Conservation (phyloP, 2,888 invertebrate species). For the Agriotes lineatus region DNA sequence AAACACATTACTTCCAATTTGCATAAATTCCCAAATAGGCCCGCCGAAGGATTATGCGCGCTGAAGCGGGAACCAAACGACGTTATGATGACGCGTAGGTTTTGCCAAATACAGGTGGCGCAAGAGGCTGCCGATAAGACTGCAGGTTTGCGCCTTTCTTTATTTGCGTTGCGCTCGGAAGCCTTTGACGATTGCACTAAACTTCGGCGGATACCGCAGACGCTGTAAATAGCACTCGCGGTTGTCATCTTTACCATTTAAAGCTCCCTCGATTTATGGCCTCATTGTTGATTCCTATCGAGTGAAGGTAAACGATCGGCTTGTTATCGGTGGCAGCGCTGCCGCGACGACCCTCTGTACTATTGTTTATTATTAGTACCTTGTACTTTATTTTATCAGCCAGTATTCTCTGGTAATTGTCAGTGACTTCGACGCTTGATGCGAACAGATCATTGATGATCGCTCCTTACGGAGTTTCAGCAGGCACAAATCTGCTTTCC, state of each 20-base stretch:
- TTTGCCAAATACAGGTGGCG: conserved; percentile 10
- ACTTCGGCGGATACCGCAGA: conserved; percentile 19
- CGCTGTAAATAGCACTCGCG: conserved; percentile 50
- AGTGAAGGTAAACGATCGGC: conserved; percentile 50
- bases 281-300: conserved; percentile 55
- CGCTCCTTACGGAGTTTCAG: no score
- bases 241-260: conserved; percentile 53
- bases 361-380: conserved; percentile 35
- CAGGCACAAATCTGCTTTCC: no score
- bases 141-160: not conserved
- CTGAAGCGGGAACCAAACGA: conserved; percentile 12
- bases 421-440: not conserved
- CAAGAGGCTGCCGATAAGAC: not conserved
- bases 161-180: conserved; percentile 3
- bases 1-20: conserved; percentile 19
- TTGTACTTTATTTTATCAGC: conserved; percentile 25
- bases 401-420: conserved; percentile 15
- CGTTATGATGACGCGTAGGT: conserved; percentile 22
- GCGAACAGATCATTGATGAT: no score
- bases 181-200: conserved; percentile 11
- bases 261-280: conserved; percentile 52
- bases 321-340: conserved; percentile 49
- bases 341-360: conserved; percentile 15
- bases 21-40: conserved; percentile 10
- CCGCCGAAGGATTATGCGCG: not conserved